phyloP scores from a whole-genome alignment of 1,140 invertebrate genomes.

The Druon quercuslanigerum region DNA sequence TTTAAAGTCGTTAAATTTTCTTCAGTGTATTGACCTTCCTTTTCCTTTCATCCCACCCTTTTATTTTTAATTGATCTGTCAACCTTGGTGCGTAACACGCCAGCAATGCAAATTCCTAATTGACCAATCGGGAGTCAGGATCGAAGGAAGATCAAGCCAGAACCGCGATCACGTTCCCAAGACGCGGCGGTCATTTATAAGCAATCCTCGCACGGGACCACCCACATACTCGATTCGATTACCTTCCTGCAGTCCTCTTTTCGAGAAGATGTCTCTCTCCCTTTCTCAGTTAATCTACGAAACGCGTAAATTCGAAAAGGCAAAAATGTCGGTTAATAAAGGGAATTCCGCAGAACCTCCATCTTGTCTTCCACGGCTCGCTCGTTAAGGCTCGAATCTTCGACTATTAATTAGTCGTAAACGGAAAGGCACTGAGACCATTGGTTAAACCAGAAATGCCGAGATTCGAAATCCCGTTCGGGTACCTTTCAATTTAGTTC shows the following conservation, averaged over 20 bases:
- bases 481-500: background rate
- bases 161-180: slow-evolving; percentile 63
- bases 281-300: background rate
- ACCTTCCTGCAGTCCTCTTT: slow-evolving; percentile 50
- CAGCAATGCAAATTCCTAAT: background rate
- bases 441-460: slow-evolving; percentile 6
- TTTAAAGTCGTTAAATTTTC: background rate
- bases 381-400: slow-evolving; percentile 21
- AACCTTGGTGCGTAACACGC: slow-evolving; percentile 25
- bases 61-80: slow-evolving; percentile 7
- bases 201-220: slow-evolving; percentile 64
- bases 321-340: slow-evolving; percentile 40
- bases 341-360: slow-evolving; percentile 42
- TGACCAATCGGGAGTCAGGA: slow-evolving; percentile 32
- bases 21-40: background rate
- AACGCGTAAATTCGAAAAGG: slow-evolving; percentile 2
- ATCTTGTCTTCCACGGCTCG: background rate
- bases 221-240: slow-evolving; percentile 69
- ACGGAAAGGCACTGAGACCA: slow-evolving; percentile 40
- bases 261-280: slow-evolving; percentile 38
- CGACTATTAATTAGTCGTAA: slow-evolving; percentile 62
- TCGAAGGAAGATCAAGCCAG: slow-evolving; percentile 44
- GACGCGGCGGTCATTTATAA: slow-evolving; percentile 70
- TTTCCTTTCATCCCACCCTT: background rate
- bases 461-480: background rate